These are phyloP conservation scores for Charina bottae DNA, from an alignment of 2,113 vertebrate genomes.

Conservation along the genomic window DNA sequence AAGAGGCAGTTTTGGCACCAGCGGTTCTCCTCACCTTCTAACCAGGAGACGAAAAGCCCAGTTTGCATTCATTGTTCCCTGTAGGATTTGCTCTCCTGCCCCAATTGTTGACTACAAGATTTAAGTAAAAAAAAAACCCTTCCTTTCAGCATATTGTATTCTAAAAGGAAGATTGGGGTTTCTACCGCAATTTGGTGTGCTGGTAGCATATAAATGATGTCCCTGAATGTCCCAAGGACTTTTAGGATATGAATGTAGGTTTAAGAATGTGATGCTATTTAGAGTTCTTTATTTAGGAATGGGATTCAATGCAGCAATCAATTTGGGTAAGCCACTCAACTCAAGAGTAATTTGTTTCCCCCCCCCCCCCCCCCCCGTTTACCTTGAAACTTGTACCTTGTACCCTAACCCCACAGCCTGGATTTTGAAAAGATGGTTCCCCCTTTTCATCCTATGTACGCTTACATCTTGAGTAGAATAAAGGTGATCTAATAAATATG, in stretches of 20 bases:
- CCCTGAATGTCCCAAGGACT: not conserved
- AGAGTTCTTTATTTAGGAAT: not conserved
- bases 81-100: not conserved
- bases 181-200: not conserved
- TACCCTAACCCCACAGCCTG: too few relatives aligned
- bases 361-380: not conserved
- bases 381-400: not conserved
- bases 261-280: not conserved
- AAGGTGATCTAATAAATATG: not conserved
- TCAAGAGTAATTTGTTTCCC: not conserved
- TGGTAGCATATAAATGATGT: not conserved
- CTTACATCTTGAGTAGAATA: not conserved
- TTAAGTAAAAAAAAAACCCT: not conserved
- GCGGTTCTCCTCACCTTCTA: not conserved
- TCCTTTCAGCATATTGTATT: not conserved
- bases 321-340: not conserved
- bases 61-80: not conserved
- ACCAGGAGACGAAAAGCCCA: not conserved
- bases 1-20: not conserved
- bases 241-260: not conserved
- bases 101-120: not conserved
- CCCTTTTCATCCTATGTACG: not conserved
- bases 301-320: not conserved
- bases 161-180: not conserved
- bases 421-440: too few relatives aligned